phyloP scores from a whole-genome alignment of 2,888 invertebrate species.

The Synergus itoensis region DNA sequence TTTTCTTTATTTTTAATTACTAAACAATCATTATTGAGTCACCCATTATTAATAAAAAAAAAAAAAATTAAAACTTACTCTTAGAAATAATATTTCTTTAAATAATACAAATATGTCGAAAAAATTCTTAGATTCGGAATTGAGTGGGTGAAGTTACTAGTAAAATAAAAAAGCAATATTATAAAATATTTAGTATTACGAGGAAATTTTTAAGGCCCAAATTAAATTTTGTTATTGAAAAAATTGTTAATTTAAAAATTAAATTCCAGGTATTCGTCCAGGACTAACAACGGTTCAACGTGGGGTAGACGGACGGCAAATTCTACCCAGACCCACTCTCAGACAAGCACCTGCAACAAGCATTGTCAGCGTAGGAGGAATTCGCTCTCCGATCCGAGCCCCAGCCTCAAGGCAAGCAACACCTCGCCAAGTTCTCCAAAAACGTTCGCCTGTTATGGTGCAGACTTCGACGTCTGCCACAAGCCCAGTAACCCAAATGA shows the following conservation, averaged over 20 bases:
- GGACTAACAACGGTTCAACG: slow-evolving; percentile 62
- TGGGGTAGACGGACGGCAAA: slow-evolving; percentile 66
- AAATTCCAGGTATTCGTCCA: slow-evolving; percentile 58
- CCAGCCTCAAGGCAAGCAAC: slow-evolving; percentile 59
- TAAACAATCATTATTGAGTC: too few relatives aligned
- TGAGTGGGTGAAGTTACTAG: too few relatives aligned
- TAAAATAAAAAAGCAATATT: background rate
- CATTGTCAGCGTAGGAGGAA: slow-evolving; percentile 47
- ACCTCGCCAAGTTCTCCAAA: slow-evolving; percentile 53
- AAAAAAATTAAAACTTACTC: too few relatives aligned
- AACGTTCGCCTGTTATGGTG: slow-evolving; percentile 45
- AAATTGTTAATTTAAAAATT: background rate
- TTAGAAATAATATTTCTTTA: too few relatives aligned
- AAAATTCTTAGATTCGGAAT: too few relatives aligned
- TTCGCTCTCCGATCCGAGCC: slow-evolving; percentile 69
- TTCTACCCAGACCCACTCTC: slow-evolving; percentile 69
- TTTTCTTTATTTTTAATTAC: too few relatives aligned
- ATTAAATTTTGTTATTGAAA: background rate
- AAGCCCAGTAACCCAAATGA: slow-evolving; percentile 62
- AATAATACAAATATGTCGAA: too few relatives aligned
- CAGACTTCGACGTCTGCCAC: slow-evolving; percentile 59
- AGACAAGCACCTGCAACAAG: slow-evolving; percentile 65
- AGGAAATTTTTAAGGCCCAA: background rate
- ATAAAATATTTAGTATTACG: too few relatives aligned
- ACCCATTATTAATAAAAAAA: too few relatives aligned